Evolutionary conservation across 2,113 vertebrate species (phyloP).

Genomic region (Oreochromis aureus): DNA sequence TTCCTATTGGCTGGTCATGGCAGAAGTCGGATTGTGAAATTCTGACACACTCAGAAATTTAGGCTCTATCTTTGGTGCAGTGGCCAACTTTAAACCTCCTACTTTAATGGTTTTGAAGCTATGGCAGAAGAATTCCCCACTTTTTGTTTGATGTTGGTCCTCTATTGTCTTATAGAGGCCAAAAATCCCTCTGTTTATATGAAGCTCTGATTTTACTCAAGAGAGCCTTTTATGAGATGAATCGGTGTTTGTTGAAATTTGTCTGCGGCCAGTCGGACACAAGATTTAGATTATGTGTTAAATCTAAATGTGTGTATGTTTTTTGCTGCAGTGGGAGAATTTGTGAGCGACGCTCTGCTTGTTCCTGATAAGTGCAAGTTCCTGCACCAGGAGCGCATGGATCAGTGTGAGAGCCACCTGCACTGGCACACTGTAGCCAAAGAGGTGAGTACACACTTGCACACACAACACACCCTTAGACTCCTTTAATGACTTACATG

Average conservation of each 20-base stretch:
- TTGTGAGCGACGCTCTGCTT: constrained; percentile 97
- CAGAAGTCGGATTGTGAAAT: background rate
- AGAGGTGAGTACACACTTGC: constrained; percentile 73
- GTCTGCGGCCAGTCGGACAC: background rate
- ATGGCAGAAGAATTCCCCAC: too few species aligned
- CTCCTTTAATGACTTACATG: background rate
- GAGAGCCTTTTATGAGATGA: background rate
- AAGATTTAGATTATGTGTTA: background rate
- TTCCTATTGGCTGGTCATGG: background rate
- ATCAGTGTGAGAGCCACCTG: constrained; percentile 95
- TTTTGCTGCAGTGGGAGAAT: constrained; percentile 84
- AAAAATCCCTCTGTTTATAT: background rate
- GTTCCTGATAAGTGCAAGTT: constrained; percentile 98
- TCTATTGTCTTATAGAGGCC: background rate
- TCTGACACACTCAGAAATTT: background rate
- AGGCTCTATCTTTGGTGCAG: background rate
- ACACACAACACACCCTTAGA: rapidly evolving
- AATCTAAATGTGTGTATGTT: background rate
- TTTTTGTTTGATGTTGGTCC: background rate
- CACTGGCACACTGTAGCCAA: constrained; percentile 99
- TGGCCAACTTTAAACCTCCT: rapidly evolving
- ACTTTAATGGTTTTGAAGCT: background rate
- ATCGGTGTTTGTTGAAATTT: background rate
- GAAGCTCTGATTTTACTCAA: background rate
- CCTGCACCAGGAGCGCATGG: constrained; percentile 97